These are phyloP conservation scores for Sphenodon punctatus DNA, from an alignment of 2,797 vertebrate species.

Conservation along the genomic window DNA sequence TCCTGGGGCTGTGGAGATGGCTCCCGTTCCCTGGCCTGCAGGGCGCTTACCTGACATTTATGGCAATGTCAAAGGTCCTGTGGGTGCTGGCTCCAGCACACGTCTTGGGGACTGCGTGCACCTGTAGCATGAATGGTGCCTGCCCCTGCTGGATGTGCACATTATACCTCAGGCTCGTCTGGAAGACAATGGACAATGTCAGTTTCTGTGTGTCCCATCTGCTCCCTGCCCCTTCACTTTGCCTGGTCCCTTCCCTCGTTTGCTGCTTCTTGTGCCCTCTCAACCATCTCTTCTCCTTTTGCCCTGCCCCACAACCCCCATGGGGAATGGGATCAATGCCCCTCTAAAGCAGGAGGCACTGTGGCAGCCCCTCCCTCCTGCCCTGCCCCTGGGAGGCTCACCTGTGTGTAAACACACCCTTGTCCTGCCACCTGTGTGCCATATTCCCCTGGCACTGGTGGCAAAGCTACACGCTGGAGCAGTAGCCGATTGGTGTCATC, in stretches of 20 bases:
- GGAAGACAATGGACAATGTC: background rate
- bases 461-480: conserved; percentile 43
- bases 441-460: conserved; percentile 54
- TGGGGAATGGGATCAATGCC: background rate
- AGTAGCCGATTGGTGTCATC: conserved; percentile 49
- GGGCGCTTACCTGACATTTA: conserved; percentile 56
- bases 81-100: conserved; percentile 20
- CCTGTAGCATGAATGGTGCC: conserved; percentile 31
- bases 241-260: background rate
- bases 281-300: background rate
- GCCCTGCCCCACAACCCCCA: background rate
- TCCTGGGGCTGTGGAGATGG: too few species aligned
- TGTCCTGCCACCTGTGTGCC: background rate
- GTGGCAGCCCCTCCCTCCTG: background rate
- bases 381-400: background rate
- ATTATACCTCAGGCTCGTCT: conserved; percentile 64
- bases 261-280: too few species aligned
- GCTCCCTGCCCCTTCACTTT: background rate
- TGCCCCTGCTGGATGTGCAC: background rate
- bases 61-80: conserved; percentile 35
- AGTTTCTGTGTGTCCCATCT: too few species aligned
- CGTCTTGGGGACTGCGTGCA: conserved; percentile 15
- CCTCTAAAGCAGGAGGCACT: background rate
- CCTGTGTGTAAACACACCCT: conserved; percentile 61
- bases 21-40: background rate